Evolutionary conservation across 1,140 invertebrate genomes (phyloP).

Genomic region (Gyrodactylus bullatarudis): DNA sequence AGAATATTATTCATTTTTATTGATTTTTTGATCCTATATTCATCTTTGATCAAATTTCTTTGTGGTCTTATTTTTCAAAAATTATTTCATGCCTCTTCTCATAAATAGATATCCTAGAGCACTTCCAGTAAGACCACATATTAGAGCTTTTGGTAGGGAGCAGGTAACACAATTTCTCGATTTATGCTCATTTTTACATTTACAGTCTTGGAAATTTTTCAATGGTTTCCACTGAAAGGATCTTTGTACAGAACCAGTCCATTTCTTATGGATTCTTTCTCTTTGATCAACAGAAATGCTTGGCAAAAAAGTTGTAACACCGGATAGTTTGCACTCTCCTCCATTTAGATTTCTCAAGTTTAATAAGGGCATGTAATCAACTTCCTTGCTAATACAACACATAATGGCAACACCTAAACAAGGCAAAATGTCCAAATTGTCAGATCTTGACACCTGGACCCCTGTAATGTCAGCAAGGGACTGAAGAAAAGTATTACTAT

Average conservation of each 20-base stretch:
- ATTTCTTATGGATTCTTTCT: not conserved
- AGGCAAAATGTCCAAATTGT: not conserved
- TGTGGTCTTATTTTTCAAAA: too few relatives aligned
- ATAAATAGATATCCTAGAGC: not conserved
- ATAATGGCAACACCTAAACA: not conserved
- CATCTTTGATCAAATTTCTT: not conserved
- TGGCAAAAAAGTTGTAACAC: not conserved
- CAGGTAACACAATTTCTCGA: not conserved
- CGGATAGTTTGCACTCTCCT: not conserved
- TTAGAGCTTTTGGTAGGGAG: not conserved
- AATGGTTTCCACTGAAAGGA: not conserved
- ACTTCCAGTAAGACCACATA: not conserved
- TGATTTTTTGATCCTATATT: not conserved
- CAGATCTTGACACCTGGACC: not conserved
- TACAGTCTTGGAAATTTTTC: not conserved
- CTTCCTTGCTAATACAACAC: not conserved
- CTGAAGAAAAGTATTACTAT: not conserved
- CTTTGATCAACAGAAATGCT: not conserved
- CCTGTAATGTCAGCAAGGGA: not conserved
- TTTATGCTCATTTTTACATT: not conserved
- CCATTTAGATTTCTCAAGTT: not conserved
- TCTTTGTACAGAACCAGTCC: not conserved
- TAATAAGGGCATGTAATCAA: not conserved
- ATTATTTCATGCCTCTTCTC: not conserved
- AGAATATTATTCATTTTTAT: not conserved